phyloP scores from a whole-genome alignment of 2,797 vertebrate genomes.

The Tapera naevia region DNA sequence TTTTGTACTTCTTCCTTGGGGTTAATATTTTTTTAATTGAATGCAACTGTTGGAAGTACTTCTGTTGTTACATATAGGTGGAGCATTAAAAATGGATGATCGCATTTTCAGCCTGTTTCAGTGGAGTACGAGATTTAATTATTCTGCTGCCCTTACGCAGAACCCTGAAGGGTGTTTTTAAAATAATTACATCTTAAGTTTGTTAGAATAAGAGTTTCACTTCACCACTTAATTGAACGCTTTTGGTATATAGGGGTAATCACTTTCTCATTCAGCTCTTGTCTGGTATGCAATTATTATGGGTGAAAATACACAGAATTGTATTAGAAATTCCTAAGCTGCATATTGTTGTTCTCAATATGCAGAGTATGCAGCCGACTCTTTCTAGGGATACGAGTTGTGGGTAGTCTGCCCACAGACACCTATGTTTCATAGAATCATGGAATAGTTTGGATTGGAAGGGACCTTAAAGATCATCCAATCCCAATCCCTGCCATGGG shows the following conservation, averaged over 20 bases:
- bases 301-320: background rate
- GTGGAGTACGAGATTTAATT: conserved; percentile 33
- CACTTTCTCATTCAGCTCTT: background rate
- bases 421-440: background rate
- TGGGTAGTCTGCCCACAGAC: background rate
- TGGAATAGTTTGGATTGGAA: too few species aligned
- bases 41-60: conserved; percentile 64
- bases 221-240: background rate
- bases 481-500: too few species aligned
- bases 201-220: background rate
- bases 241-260: background rate
- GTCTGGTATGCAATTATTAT: background rate
- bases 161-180: background rate
- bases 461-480: too few species aligned
- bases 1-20: conserved; percentile 59
- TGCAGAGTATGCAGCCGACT: background rate
- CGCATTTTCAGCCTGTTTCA: conserved; percentile 48
- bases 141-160: conserved; percentile 29
- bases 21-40: conserved; percentile 77
- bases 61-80: conserved; percentile 42
- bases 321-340: background rate
- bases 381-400: background rate
- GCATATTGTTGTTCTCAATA: background rate
- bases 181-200: conserved; percentile 1
- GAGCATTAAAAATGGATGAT: conserved; percentile 56